These are phyloP conservation scores for Heliconius hortense DNA, from an alignment of 2,888 invertebrate genomes.

Conservation along the genomic window DNA sequence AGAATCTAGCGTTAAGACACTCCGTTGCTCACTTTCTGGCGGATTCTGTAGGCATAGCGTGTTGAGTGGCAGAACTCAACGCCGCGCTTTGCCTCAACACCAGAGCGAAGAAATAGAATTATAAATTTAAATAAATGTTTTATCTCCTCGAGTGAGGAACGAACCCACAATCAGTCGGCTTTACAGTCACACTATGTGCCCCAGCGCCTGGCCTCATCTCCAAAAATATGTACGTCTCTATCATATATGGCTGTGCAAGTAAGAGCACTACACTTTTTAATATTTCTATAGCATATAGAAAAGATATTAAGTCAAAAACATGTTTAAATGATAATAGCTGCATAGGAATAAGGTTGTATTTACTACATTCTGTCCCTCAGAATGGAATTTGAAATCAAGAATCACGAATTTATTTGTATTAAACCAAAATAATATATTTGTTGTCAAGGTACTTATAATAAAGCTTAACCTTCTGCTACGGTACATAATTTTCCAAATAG, in stretches of 20 bases:
- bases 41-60: too few relatives aligned
- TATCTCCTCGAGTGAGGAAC: too few relatives aligned
- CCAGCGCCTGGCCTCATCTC: too few relatives aligned
- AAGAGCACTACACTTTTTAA: not conserved
- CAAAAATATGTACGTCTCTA: too few relatives aligned
- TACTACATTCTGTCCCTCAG: not conserved
- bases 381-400: not conserved
- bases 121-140: too few relatives aligned
- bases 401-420: not conserved
- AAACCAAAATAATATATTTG: not conserved
- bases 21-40: too few relatives aligned
- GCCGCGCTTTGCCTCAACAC: too few relatives aligned
- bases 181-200: too few relatives aligned
- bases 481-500: not conserved
- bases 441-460: not conserved
- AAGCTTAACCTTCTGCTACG: not conserved
- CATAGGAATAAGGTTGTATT: not conserved
- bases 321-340: not conserved
- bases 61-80: too few relatives aligned
- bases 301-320: not conserved
- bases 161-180: too few relatives aligned
- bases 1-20: too few relatives aligned
- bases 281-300: not conserved
- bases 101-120: too few relatives aligned
- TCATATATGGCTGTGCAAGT: not conserved